Base-by-base conservation (phyloP, 2,888 invertebrate genomes). In the Melanostoma mellinum region DNA sequence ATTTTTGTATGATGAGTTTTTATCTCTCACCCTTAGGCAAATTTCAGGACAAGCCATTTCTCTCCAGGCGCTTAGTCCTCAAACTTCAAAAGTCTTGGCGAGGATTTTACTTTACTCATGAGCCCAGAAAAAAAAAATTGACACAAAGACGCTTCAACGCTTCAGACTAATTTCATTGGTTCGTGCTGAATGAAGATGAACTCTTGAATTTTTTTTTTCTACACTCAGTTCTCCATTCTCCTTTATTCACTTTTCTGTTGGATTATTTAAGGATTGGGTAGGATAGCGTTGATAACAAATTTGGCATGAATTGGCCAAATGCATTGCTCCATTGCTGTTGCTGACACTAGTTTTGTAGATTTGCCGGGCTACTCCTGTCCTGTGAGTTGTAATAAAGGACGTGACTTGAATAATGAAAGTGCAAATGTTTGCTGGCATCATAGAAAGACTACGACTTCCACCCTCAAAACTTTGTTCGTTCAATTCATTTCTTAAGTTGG, bases 151-250 rank as follows among this genome's bases (percentile, higher is more conserved):
- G 74, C 74, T 78, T 74, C 69, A 84, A 72, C 75, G 74, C 84
- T 79, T 84, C 67, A 75, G 79, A 74, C 84, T 84, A 84, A 84
- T 84, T 84, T 84, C 79, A 84, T 84, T 84, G 79, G 79, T 79
- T 82, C 84, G 69, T 74, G 74, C 79, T 74, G 84, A 84, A 78
- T 74, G 48, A 58, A 73, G 69, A 68, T 80, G 63, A 74, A 84
- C 60, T 84, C 44, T n/a, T 55, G 56, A 20, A 40, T 55, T 56
- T 67, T 60, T 69, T 69, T 30, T 46, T 32, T 68, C 42, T 38
- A n/a, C 30, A 46, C 36, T 68, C 53, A 42, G 20, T 58, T 68
- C 40, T 60, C 32, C 38, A 58, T 72, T 76, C 58, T 67, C 38
- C 53, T 61, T 78, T 55, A 82, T 78, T 84, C 79, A 79, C 55